Conservation (phyloP, 2,113 vertebrate genomes). For the Lepus americanus region DNA sequence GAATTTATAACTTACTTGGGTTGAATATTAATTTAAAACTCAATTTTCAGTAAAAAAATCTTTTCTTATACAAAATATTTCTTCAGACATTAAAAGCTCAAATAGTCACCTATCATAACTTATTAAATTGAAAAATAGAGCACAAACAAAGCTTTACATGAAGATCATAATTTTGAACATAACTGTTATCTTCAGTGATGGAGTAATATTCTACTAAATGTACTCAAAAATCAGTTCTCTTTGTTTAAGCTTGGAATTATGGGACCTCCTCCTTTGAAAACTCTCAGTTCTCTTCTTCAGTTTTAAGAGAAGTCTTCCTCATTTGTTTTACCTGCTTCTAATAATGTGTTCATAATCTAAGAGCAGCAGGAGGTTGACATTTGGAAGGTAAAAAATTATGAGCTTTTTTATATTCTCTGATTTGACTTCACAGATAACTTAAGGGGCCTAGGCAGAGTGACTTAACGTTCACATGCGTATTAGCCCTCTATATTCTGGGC, state of each 20-base stretch:
- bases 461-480: background rate
- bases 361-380: background rate
- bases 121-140: background rate
- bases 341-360: background rate
- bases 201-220: background rate
- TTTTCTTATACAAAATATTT: background rate
- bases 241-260: background rate
- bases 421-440: background rate
- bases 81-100: background rate
- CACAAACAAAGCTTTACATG: background rate
- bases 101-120: background rate
- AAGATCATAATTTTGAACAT: background rate
- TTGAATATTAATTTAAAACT: background rate
- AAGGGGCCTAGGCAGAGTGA: background rate
- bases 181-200: background rate
- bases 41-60: background rate
- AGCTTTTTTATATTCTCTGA: background rate
- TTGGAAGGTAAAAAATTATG: background rate
- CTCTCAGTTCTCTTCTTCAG: background rate
- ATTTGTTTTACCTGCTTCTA: background rate
- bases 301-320: background rate
- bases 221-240: background rate
- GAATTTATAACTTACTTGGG: background rate
- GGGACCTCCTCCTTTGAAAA: background rate
- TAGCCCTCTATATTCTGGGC: background rate